phyloP scores from a whole-genome alignment of 2,888 invertebrate species.

The Drosophila anomelani region DNA sequence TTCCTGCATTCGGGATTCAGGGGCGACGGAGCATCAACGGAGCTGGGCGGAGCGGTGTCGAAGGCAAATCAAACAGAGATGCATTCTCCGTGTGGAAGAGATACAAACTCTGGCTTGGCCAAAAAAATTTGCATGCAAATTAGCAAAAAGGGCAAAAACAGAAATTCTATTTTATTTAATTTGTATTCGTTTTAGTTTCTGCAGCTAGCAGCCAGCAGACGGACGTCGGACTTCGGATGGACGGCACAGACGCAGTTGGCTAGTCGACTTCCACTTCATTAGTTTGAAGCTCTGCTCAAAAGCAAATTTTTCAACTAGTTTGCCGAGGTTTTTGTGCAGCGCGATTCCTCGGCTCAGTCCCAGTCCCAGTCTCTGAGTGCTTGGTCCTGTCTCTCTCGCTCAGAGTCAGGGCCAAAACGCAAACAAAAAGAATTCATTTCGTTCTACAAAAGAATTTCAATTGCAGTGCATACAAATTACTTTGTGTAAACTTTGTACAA shows the following conservation, averaged over 20 bases:
- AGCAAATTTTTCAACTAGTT: constrained; percentile 60
- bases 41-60: background rate
- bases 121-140: constrained; percentile 45
- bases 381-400: constrained; percentile 9
- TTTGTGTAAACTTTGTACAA: constrained; percentile 69
- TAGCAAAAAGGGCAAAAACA: constrained; percentile 29
- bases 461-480: constrained; percentile 74
- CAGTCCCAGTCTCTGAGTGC: constrained; percentile 5
- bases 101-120: constrained; percentile 18
- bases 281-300: constrained; percentile 63
- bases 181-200: constrained; percentile 42
- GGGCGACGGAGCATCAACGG: background rate
- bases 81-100: constrained; percentile 25
- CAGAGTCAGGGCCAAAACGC: constrained; percentile 48
- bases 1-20: constrained; percentile 14
- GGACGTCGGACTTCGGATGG: constrained; percentile 1
- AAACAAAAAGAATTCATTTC: constrained; percentile 73
- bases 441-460: constrained; percentile 73
- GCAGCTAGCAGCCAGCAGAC: constrained; percentile 5
- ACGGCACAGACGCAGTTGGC: constrained; percentile 41
- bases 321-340: constrained; percentile 41
- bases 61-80: constrained; percentile 24
- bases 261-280: constrained; percentile 63
- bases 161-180: constrained; percentile 47
- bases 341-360: constrained; percentile 16